Base-by-base conservation (phyloP, 2,888 invertebrate genomes). In the Eupithecia abbreviata region DNA sequence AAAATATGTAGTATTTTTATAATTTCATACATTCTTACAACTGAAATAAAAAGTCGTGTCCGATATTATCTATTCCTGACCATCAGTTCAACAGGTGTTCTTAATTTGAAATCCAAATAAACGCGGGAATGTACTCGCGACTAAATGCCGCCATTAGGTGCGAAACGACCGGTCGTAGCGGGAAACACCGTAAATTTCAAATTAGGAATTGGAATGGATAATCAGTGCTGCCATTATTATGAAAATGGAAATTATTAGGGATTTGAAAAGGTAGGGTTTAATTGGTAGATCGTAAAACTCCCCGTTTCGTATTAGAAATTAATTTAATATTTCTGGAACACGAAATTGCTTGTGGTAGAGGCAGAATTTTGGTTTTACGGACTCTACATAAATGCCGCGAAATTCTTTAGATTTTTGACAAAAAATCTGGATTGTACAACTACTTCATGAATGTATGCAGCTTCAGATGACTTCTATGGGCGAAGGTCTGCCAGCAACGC, bases 51-150 rank as follows among this genome's bases (percentile, higher is more conserved):
- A 76, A 66, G 75, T 49, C 74, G 76, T 73, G 55, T 73, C 65
- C 55, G 72, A 75, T 55, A 42, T n/a, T 72, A 47, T 55, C 6
- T 72, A 78, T 55, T 71, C 73, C 71, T 75, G 71, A 78, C 71
- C 75, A 83, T 82, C 79, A 81, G 83, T 80, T 86, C 92, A 93
- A 93, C 93, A 93, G 93, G 93, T 93, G 93, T 87, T 86, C 86
- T 88, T 91, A 90, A 92, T 93, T 93, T 90, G 87, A 85, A 90
- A 90, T 90, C 89, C 89, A 91, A 93, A 92, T 90, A 91, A 90
- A 89, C 86, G 87, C 80, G 81, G 69, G 69, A 82, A 83, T 84
- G 87, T 87, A 87, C 87, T 84, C 81, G 84, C 82, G 83, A 80
- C 82, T 82, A 88, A 90, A 89, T 86, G 85, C 77, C 68, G 83